These are phyloP conservation scores for Zaprionus ornatus DNA, from an alignment of 1,140 invertebrate species.

Conservation along the genomic window DNA sequence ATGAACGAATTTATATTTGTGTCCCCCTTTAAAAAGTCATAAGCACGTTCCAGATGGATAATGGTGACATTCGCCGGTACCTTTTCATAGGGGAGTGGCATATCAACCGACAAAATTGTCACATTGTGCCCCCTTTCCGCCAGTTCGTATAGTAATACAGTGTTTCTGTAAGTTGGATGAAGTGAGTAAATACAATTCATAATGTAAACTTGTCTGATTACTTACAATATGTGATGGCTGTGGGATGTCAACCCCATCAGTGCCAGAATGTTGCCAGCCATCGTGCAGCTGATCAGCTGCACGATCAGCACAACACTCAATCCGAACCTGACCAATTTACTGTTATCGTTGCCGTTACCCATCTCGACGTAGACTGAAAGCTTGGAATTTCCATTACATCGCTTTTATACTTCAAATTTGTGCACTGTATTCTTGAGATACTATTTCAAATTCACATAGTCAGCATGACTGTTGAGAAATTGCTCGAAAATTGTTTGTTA, in stretches of 20 bases:
- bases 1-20: conserved; percentile 12
- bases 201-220: too few relatives aligned
- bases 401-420: neutral
- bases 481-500: neutral
- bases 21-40: conserved; percentile 19
- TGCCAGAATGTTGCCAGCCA: conserved; percentile 28
- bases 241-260: conserved; percentile 37
- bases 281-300: conserved; percentile 10
- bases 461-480: neutral
- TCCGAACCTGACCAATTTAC: neutral
- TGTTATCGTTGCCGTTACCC: neutral
- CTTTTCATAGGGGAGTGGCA: conserved; percentile 18
- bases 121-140: conserved; percentile 51
- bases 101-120: conserved; percentile 38
- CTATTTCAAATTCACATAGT: neutral
- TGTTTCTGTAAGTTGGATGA: conserved; percentile 20
- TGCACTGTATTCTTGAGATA: neutral
- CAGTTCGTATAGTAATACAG: conserved; percentile 38
- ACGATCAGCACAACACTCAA: neutral
- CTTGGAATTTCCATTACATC: neutral
- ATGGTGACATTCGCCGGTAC: conserved; percentile 29
- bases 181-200: neutral
- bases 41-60: conserved; percentile 35
- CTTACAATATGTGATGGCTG: conserved; percentile 39
- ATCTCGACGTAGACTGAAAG: conserved; percentile 18